Evolutionary conservation across 2,113 vertebrate genomes (phyloP), one percentile per base, ranked within the genome.

Genomic region (Nothocercus nigrocapillus): DNA sequence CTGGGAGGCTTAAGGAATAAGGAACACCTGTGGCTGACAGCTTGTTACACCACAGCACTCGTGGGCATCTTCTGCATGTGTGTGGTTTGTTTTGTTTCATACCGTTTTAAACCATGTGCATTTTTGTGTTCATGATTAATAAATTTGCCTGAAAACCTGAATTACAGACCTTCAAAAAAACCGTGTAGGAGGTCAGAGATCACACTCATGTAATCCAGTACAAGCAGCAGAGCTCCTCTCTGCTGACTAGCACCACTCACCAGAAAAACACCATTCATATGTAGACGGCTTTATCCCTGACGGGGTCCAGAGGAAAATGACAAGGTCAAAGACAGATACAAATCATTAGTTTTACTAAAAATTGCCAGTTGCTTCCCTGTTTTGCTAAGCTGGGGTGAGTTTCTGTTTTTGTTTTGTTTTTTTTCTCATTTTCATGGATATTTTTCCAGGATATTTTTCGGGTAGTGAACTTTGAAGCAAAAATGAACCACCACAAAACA

Each of bases 401-500:
- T 96, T 80, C 36, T 51, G 1, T 11, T 63, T 28, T 36, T 36
- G 36, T 36, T 49, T 62, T 24, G 3, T 36, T 84, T 53, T 64
- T 56, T 58, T 4, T 44, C 44, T 36, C 74, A 0, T 84, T 91
- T 91, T 95, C 63, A 73, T 83, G 28, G 34, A 28, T 10, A 8
- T 12, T 36, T 36, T 36, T 36, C 36, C 36, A 85, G 49, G 44
- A 62, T 95, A 89, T 97, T 97, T 96, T 92, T n/a, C 20, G 28
- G 47, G 40, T 24, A 72, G 32, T 20, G 16, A 92, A 34, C 21
- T 90, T 66, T 53, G 75, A 83, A 49, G 45, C 59, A 91, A 96
- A 73, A 94, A 49, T 28, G 82, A 74, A 27, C 67, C 63, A 91
- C 94, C 95, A 95, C 89, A 94, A 90, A 96, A 85, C 83, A 92